Evolutionary conservation across 1,140 invertebrate species (phyloP), one percentile per base, ranked within the genome.

Genomic region (Phthorimaea operculella): DNA sequence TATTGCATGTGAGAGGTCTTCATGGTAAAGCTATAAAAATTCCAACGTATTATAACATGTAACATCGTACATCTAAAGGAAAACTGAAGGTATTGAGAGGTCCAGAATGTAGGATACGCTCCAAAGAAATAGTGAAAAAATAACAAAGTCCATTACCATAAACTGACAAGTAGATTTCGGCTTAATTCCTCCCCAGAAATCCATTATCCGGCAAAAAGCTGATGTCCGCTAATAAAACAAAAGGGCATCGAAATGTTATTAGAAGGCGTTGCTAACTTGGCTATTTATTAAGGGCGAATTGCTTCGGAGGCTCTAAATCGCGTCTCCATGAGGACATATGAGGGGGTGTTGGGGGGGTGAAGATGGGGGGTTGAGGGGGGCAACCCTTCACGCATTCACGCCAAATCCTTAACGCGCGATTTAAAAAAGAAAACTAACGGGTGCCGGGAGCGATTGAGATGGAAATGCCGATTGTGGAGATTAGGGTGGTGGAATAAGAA

Each of bases 341-440:
- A 70, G 72, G 61, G 64, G 70, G 71, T 57, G 73, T 4, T 28
- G 65, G 21, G 21, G 11, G 12, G 44, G 62, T 60, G 65, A 79
- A 81, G 61, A 59, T 58, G 64, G 51, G 57, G 58, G 60, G 58
- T 45, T 2, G 12, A 14, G 62, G 62, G 58, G 50, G 53, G 57
- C 67, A 79, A 81, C 78, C 80, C 80, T 82, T 81, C 74, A 80
- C 76, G 72, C 74, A 66, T 76, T 82, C 74, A 72, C 73, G 76
- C 75, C 70, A 73, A 79, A 79, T 82, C 76, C 72, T 81, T 79
- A 79, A 81, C 76, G 74, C 73, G 77, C 73, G 76, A 79, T 83
- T 81, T 81, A 83, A 83, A 80, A 83, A 83, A 78, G 73, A 81
- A 82, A 80, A 80, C 74, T 77, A 77, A 81, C 76, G 68, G 64